Percentiles rank a stretch among this genome's conserved stretches.
Conservation (phyloP, 2,113 vertebrate species). For the Laticauda colubrina region DNA sequence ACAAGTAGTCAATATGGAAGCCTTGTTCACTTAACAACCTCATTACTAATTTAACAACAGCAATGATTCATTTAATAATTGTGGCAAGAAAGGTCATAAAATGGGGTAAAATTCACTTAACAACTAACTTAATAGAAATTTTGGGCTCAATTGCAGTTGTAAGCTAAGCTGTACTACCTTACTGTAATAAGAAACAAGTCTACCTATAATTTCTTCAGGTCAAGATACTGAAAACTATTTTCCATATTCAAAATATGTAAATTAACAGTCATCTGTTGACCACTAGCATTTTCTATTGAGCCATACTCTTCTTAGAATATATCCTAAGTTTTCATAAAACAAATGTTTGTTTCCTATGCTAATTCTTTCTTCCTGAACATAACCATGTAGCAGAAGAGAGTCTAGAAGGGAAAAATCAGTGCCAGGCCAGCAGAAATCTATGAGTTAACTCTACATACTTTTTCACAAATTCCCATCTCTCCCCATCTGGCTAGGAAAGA, state of each 20-base stretch:
- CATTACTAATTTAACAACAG: background rate
- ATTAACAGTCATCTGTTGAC: background rate
- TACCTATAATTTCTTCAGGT: background rate
- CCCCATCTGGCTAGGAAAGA: background rate
- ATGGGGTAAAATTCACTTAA: background rate
- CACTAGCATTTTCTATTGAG: background rate
- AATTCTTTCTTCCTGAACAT: background rate
- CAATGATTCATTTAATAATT: background rate
- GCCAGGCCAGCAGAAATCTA: background rate
- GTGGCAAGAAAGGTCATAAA: background rate
- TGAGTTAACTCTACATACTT: background rate
- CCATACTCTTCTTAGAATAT: background rate
- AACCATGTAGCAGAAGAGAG: background rate
- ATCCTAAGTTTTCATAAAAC: background rate
- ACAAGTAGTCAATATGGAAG: background rate
- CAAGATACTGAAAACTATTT: background rate
- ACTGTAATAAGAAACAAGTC: background rate
- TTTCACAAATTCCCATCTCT: background rate
- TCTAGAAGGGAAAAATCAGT: background rate
- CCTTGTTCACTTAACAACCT: background rate
- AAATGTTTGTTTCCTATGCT: background rate
- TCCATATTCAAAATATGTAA: background rate
- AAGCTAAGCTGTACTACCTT: background rate
- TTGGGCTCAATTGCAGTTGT: background rate
- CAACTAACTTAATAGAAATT: background rate